These are phyloP conservation scores for Cinclus cinclus DNA, from an alignment of 2,113 vertebrate genomes.

Conservation along the genomic window DNA sequence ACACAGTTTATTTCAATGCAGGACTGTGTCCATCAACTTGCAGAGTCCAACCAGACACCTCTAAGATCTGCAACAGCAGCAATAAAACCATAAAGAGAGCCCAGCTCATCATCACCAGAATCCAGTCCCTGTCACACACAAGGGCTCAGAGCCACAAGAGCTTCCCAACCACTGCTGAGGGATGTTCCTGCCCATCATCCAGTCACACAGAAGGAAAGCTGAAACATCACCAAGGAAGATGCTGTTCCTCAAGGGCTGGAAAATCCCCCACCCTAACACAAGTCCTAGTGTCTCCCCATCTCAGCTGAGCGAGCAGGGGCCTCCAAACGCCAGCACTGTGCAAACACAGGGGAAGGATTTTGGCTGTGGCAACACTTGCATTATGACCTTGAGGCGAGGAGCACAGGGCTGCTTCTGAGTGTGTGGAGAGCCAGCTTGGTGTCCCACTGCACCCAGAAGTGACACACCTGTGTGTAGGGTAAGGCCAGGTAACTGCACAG, in stretches of 20 bases:
- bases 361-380: not conserved
- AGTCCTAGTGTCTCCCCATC: accelerated
- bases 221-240: not conserved
- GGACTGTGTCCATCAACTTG: not conserved
- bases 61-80: not conserved
- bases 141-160: not conserved
- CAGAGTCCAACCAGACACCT: not conserved
- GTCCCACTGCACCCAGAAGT: accelerated
- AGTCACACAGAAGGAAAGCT: not conserved
- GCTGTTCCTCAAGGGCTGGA: not conserved
- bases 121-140: not conserved
- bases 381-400: not conserved
- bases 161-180: not conserved
- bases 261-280: not conserved
- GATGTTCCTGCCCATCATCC: not conserved
- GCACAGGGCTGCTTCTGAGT: accelerated
- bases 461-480: not conserved
- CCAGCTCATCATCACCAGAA: not conserved
- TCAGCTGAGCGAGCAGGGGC: accelerated
- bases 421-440: accelerated
- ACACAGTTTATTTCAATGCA: not conserved
- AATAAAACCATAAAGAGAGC: not conserved
- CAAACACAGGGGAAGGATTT: not conserved
- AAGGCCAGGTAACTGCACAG: not conserved
- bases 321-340: not conserved